Evolutionary conservation across 2,888 invertebrate species (phyloP), one percentile per base, ranked within the genome.

Genomic region (Parnassius smintheus): DNA sequence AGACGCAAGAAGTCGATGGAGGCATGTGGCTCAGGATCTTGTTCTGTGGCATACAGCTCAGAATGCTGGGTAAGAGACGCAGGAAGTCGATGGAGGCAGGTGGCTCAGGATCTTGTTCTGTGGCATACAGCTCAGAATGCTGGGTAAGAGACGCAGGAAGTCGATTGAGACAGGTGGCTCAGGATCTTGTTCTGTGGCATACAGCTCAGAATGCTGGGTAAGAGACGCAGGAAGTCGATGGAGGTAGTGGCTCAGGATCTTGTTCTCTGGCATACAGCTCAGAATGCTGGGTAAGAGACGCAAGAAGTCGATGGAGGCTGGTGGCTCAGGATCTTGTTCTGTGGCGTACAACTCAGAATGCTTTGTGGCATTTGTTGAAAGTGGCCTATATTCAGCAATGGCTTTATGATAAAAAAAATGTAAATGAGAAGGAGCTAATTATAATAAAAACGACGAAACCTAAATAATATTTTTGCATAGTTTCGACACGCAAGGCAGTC

Each of bases 381-480:
- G 7, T 7, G 35, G 35, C 35, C 4, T 35, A 35, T 35, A 7
- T 35, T 35, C 35, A 35, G 13, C 13, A 13, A 8, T 18, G 8
- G 35, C 1, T 11, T 44, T 51, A 42, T 51, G 58, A 42, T 12
- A 7, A 4, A 18, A 18, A 18, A 18, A 18, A 18, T 18, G 18
- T 18, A 18, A 18, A 18, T 18, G 18, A 18, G 18, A 35, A 35
- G 4, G 35, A 59, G 52, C 45, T 59, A 52, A 59, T 59, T 59
- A 53, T 11, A n/a, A 2, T 52, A 12, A 53, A 45, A n/a, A 59
- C 35, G 22, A 52, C 25, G 59, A 59, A 46, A 53, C 46, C 10
- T 42, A 1, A 49, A 50, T 25, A 9, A 48, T 35, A 35, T 35
- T 9, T 9, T 9, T 9, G 9, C 41, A 13, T 22, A 56, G 10